These are phyloP conservation scores for Myotis davidii DNA, from an alignment of 2,113 vertebrate genomes.

Conservation along the genomic window DNA sequence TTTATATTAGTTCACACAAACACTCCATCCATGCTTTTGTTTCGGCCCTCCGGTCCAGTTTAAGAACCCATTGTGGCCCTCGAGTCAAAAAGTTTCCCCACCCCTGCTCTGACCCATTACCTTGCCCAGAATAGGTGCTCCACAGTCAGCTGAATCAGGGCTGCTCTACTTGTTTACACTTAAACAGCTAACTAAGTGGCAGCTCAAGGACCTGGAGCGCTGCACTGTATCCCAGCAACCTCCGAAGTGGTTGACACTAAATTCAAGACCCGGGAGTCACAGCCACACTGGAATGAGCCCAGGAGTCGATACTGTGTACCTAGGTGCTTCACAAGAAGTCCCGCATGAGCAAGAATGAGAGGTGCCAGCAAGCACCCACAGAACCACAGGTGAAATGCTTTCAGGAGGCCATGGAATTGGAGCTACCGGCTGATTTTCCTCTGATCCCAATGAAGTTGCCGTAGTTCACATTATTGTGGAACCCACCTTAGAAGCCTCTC, in stretches of 20 bases:
- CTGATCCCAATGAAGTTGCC: background rate
- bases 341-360: background rate
- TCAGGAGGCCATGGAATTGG: background rate
- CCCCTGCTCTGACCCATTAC: background rate
- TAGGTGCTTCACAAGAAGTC: background rate
- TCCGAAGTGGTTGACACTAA: background rate
- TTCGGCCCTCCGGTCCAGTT: too few species aligned
- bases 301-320: fast-evolving
- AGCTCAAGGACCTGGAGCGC: background rate
- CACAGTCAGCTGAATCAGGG: background rate
- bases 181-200: background rate
- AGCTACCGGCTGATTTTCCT: background rate
- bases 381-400: background rate
- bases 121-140: background rate
- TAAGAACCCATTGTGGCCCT: too few species aligned
- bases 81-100: too few species aligned
- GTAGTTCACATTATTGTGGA: background rate
- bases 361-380: background rate
- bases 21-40: too few species aligned
- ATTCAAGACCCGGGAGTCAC: background rate
- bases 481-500: background rate
- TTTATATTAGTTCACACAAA: too few species aligned
- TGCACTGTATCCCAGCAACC: background rate
- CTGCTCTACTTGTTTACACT: background rate
- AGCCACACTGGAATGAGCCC: background rate